A percentile compares a stretch with the other conserved stretches of the same genome.
These are phyloP conservation scores for Gracilinanus agilis DNA, from an alignment of 2,113 vertebrate genomes.

Conservation along the genomic window DNA sequence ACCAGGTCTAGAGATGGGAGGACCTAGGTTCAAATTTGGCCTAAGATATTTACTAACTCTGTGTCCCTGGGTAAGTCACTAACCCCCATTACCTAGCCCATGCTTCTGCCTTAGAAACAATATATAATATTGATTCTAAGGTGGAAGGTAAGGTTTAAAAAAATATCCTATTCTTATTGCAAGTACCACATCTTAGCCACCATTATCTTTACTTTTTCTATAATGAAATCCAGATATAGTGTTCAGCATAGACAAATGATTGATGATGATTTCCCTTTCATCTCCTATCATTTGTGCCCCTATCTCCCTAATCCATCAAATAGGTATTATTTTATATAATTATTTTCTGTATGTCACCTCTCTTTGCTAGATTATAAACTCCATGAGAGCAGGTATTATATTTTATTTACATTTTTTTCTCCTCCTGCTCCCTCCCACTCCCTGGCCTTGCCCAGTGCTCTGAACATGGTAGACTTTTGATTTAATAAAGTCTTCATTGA, in stretches of 20 bases:
- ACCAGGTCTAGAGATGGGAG: too few relatives aligned
- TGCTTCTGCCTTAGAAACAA: too few relatives aligned
- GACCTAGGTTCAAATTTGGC: too few relatives aligned
- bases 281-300: background rate
- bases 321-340: background rate
- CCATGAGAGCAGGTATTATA: background rate
- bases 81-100: too few relatives aligned
- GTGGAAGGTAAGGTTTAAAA: too few relatives aligned
- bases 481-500: background rate
- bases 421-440: background rate
- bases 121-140: too few relatives aligned
- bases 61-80: too few relatives aligned
- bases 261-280: background rate
- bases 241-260: background rate
- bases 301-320: background rate
- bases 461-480: background rate
- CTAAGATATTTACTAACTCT: too few relatives aligned
- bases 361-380: background rate
- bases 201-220: background rate
- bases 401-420: background rate
- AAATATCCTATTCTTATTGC: conserved; percentile 1
- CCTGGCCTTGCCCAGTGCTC: background rate
- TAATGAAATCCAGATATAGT: background rate
- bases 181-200: background rate
- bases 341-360: background rate